These are phyloP conservation scores for Diprion similis DNA, from an alignment of 1,140 invertebrate species.

Conservation along the genomic window DNA sequence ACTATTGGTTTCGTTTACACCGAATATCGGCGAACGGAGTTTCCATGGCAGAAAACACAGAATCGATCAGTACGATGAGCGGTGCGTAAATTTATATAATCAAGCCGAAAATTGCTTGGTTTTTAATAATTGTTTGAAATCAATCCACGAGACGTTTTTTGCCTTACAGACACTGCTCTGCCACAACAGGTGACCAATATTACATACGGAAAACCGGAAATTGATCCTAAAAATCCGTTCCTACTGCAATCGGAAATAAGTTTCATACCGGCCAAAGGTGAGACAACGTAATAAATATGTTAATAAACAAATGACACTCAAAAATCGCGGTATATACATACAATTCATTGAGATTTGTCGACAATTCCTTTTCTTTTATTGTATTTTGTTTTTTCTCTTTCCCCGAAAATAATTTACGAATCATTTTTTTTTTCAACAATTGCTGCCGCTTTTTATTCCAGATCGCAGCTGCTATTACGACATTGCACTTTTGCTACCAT, in stretches of 20 bases:
- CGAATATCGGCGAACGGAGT: constrained; percentile 34
- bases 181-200: constrained; percentile 26
- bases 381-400: background rate
- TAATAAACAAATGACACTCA: constrained; percentile 25
- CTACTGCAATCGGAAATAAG: constrained; percentile 32
- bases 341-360: too few species aligned
- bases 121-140: background rate
- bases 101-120: background rate
- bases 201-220: constrained; percentile 27
- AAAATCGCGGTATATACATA: constrained; percentile 16
- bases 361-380: constrained; percentile 23
- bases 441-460: constrained; percentile 31
- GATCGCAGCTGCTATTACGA: constrained; percentile 52
- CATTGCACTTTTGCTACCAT: constrained; percentile 33
- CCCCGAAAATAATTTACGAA: constrained; percentile 10
- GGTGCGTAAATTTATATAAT: constrained; percentile 29
- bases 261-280: constrained; percentile 45
- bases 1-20: constrained; percentile 37
- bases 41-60: constrained; percentile 33
- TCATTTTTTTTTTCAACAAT: constrained; percentile 4
- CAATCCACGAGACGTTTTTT: background rate
- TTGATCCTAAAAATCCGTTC: constrained; percentile 20
- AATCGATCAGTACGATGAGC: constrained; percentile 38
- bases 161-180: background rate
- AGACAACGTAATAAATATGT: background rate